phyloP scores from a whole-genome alignment of 2,113 vertebrate species.

The Poeciliopsis retropinna region DNA sequence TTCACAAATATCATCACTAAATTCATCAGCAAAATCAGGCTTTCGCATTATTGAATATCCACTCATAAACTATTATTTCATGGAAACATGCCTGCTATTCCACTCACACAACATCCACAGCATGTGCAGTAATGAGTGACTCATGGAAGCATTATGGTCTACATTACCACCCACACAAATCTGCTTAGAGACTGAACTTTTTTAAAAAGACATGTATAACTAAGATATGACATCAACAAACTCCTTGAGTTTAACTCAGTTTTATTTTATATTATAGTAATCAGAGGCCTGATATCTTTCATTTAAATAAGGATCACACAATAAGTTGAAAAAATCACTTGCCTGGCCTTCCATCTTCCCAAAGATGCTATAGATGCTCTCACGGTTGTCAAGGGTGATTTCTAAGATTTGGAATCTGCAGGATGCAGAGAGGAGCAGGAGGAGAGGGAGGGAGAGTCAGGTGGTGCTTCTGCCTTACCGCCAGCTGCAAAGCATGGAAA shows the following conservation, averaged over 20 bases:
- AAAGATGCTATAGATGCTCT: background rate
- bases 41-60: background rate
- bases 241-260: background rate
- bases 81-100: background rate
- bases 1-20: background rate
- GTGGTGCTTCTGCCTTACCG: constrained; percentile 8
- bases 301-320: background rate
- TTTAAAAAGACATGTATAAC: background rate
- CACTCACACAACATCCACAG: background rate
- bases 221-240: background rate
- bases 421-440: background rate
- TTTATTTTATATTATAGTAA: background rate
- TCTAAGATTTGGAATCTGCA: background rate
- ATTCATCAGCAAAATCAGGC: background rate
- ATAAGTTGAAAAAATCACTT: constrained; percentile 28
- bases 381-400: background rate
- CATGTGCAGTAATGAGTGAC: constrained; percentile 34
- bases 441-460: constrained; percentile 17
- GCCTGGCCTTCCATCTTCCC: constrained; percentile 73
- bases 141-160: constrained; percentile 8
- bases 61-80: background rate
- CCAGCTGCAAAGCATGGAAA: constrained; percentile 33
- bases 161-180: constrained; percentile 28
- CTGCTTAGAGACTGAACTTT: background rate
- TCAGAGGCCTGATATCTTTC: background rate